Evolutionary conservation across 2,888 invertebrate species (phyloP).

Genomic region (Apamea anceps): DNA sequence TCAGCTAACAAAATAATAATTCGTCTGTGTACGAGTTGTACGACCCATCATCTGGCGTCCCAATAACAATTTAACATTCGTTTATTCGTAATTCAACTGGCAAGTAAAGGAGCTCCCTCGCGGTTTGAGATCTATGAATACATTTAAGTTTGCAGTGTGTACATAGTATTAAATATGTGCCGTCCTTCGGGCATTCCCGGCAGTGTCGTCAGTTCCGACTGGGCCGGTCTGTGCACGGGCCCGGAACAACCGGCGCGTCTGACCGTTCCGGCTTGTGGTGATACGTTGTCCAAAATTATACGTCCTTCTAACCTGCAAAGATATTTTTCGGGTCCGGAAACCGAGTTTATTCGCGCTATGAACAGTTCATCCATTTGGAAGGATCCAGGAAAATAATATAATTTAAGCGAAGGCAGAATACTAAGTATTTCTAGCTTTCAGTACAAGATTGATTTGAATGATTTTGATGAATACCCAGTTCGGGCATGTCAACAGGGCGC

Average conservation of each 20-base stretch:
- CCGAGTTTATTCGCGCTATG: conserved; percentile 23
- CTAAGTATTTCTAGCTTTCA: not conserved
- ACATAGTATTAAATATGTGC: conserved; percentile 5
- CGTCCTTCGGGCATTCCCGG: not conserved
- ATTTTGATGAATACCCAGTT: not conserved
- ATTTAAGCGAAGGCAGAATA: not conserved
- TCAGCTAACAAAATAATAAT: not conserved
- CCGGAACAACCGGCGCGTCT: conserved; percentile 33
- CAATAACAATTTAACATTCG: not conserved
- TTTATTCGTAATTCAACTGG: conserved; percentile 4
- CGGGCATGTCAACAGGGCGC: not conserved
- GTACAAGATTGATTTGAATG: not conserved
- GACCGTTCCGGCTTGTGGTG: conserved; percentile 26
- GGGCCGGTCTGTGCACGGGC: conserved; percentile 13
- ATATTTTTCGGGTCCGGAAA: conserved; percentile 38
- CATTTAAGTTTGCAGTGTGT: not conserved
- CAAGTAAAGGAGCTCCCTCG: not conserved
- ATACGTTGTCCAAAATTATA: conserved; percentile 26
- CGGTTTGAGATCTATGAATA: not conserved
- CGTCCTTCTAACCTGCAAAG: conserved; percentile 6
- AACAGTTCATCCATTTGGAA: not conserved
- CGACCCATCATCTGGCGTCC: not conserved
- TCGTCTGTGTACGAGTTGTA: not conserved
- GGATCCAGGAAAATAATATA: not conserved
- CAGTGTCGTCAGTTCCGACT: not conserved